Base-by-base conservation (phyloP, 2,888 invertebrate genomes). In the Phyllotreta striolata region DNA sequence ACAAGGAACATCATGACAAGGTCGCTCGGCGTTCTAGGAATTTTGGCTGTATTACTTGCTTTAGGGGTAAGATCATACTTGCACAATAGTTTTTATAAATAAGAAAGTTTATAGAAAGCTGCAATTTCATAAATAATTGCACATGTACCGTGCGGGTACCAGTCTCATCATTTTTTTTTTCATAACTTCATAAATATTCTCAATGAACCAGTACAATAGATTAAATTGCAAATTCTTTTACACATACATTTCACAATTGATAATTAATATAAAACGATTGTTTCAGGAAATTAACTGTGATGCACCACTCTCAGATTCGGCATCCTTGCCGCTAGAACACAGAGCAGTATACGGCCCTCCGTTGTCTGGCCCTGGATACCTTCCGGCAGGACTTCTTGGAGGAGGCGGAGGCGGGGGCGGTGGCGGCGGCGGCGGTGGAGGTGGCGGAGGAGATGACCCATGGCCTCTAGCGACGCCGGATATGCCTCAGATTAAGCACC, bases 401-500 rank as follows among this genome's bases (percentile, higher is more conserved):
- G 80, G 82, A 64, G 79, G 80, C 37, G 82, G 82, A 35, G 81
- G 81, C 10, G 76, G 77, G 55, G 72, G 76, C 64, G 82, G 81
- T 63, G 83, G 83, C 59, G 77, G 76, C 55, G 73, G 77, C 63
- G 60, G 60, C 13, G 82, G 82, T 63, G 69, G 67, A 1, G 66
- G 68, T 8, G 66, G 68, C 35, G 83, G 83, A 60, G 84, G 88
- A 14, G 93, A 93, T 73, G 95, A 95, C 77, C 90, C 92, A 62
- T 96, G 95, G 96, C 95, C 95, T 0, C 83, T 94, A 71, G 90
- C 92, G 47, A 88, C 92, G 51, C 91, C 94, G 13, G 95, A 96
- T 78, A 94, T 94, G 83, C 95, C 95, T 0, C 93, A 95, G 82
- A 95, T 96, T 76, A 95, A 95, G 83, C 93, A 94, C 77, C 84